Base-by-base conservation (phyloP, 2,888 invertebrate species). In the Meiosimyza decipiens region DNA sequence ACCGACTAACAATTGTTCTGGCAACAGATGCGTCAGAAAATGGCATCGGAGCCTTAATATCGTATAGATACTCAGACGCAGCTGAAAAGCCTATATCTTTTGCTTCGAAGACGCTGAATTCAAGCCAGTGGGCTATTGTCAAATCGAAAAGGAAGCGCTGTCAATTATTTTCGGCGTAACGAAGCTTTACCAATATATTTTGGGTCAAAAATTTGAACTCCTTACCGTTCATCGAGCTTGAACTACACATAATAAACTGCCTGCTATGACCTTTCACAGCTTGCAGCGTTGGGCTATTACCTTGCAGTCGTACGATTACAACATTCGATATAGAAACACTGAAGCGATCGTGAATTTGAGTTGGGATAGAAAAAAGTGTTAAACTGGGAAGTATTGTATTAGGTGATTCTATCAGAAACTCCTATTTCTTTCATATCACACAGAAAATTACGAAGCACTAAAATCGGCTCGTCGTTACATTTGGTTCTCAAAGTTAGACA, bases 81-180 rank as follows among this genome's bases (percentile, higher is more conserved):
- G 4, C 28, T 28, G 28, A 28, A 28, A 28, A 28, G 28, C 28
- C 28, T 3, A 28, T 28, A 28, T 28, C 50, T 57, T 65, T 76
- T 64, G 70, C 75, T 11, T 77, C 76, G 0, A 76, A 76, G 69
- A 75, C 71, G n/a, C 16, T 76, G 33, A 74, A 75, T 57, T 7
- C 28, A 4, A 72, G 73, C 51, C 76, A 59, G 52, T 12, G 49
- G 28, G 28, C 28, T 28, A 28, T 28, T 28, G 3, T 28, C 28
- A 28, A 3, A 28, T 28, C 3, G 28, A 28, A 28, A 28, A 28
- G 28, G 28, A 28, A 28, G 28, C 28, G 4, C 28, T 28, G 28
- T 28, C 28, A 28, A 70, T 74, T 13, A 70, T 74, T 59, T 76
- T 66, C 16, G 74, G 75, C 1, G 69, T 76, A 0, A 73, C 62